phyloP scores from a whole-genome alignment of 2,888 invertebrate species.

The Rhamnusium bicolor region DNA sequence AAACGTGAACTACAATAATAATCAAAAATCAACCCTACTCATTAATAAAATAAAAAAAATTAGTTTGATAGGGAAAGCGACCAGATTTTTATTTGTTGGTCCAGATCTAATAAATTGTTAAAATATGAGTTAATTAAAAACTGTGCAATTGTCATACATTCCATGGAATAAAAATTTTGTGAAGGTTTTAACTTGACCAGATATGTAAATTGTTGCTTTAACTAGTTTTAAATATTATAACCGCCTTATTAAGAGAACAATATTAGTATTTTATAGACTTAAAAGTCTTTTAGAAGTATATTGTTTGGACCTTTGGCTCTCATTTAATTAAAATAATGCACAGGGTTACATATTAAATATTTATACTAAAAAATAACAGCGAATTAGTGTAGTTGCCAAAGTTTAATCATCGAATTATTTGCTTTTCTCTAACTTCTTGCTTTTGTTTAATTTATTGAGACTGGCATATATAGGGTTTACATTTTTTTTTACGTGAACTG shows the following conservation, averaged over 20 bases:
- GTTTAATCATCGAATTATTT: constrained; percentile 50
- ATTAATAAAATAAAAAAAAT: too few relatives aligned
- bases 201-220: constrained; percentile 39
- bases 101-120: too few relatives aligned
- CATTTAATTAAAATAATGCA: constrained; percentile 61
- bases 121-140: background rate
- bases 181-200: constrained; percentile 35
- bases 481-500: background rate
- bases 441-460: constrained; percentile 52
- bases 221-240: constrained; percentile 53
- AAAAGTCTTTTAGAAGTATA: constrained; percentile 44
- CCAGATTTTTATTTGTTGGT: background rate
- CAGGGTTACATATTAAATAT: constrained; percentile 63
- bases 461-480: constrained; percentile 52
- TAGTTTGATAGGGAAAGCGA: too few relatives aligned
- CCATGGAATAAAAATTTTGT: constrained; percentile 12
- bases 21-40: too few relatives aligned
- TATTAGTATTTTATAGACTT: constrained; percentile 57
- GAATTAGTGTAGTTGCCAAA: constrained; percentile 64
- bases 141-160: constrained; percentile 14
- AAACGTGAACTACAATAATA: too few relatives aligned
- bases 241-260: constrained; percentile 63
- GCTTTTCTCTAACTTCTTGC: constrained; percentile 40
- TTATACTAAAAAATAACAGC: constrained; percentile 62
- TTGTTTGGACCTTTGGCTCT: constrained; percentile 53